A percentile compares a stretch with the other conserved stretches of the same genome.
These are phyloP conservation scores for Meloidogyne exigua DNA, from an alignment of 1,140 invertebrate species.

Conservation along the genomic window DNA sequence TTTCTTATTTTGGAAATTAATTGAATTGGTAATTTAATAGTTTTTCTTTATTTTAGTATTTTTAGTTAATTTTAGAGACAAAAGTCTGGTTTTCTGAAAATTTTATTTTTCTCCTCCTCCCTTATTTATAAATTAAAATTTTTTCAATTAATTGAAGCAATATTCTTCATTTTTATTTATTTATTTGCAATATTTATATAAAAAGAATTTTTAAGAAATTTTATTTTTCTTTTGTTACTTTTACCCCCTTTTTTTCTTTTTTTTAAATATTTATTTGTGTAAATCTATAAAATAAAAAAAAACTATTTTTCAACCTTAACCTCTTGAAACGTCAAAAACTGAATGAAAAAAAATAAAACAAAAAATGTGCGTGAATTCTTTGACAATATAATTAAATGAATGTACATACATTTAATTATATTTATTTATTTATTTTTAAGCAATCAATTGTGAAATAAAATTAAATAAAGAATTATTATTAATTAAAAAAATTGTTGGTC, in stretches of 20 bases:
- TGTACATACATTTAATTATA: too few species aligned
- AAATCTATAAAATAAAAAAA: neutral
- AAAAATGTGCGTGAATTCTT: neutral
- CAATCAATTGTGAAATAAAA: too few species aligned
- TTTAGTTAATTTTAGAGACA: too few species aligned
- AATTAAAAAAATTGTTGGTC: too few species aligned
- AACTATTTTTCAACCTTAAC: conserved; percentile 3
- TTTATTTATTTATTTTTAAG: too few species aligned
- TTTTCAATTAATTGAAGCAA: neutral
- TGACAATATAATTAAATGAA: neutral
- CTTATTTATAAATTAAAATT: neutral
- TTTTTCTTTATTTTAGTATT: too few species aligned
- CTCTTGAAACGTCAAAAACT: neutral
- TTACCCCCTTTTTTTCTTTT: too few species aligned
- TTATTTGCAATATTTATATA: neutral
- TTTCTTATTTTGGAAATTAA: neutral
- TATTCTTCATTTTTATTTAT: neutral
- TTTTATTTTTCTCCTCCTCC: neutral
- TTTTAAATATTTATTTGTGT: neutral
- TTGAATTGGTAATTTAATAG: too few species aligned
- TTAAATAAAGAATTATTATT: too few species aligned
- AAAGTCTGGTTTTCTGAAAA: too few species aligned
- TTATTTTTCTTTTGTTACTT: conserved; percentile 3
- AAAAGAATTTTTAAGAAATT: neutral
- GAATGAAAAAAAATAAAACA: neutral